Evolutionary conservation across 2,797 vertebrate genomes (phyloP).

Genomic region (Notamacropus eugenii): DNA sequence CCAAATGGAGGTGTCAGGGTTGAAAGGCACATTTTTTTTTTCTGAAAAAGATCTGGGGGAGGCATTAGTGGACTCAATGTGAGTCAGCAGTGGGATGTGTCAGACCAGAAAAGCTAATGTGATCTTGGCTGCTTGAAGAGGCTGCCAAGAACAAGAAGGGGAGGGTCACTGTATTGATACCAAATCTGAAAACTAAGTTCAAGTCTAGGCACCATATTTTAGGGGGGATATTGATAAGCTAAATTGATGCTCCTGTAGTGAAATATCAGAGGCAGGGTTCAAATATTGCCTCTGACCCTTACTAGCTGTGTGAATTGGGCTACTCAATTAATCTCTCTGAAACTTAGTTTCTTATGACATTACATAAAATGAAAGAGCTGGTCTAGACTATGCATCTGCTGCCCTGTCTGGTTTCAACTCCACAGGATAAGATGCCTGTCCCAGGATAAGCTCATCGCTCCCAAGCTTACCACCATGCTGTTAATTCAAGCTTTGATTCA

Average conservation of each 20-base stretch:
- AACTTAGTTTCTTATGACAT: not conserved
- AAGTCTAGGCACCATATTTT: not conserved
- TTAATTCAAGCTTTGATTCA: not conserved
- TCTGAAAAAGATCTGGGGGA: not conserved
- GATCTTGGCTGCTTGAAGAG: not conserved
- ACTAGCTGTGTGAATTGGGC: not conserved
- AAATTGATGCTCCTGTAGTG: not conserved
- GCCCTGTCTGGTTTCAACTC: not conserved
- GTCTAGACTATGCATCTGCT: not conserved
- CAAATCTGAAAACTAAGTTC: not conserved
- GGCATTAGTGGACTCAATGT: not conserved
- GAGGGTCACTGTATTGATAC: not conserved
- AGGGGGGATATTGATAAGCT: not conserved
- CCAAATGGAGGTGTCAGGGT: not conserved
- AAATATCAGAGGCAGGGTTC: not conserved
- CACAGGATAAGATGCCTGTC: not conserved
- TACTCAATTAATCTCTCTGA: not conserved
- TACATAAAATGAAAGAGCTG: not conserved
- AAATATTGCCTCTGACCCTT: not conserved
- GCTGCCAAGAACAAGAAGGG: not conserved
- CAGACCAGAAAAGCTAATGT: not conserved
- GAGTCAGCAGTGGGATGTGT: not conserved
- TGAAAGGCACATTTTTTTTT: not conserved
- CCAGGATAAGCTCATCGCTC: not conserved
- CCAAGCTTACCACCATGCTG: not conserved